phyloP scores from a whole-genome alignment of 2,797 vertebrate species.

The Tauraco hartlaubi region DNA sequence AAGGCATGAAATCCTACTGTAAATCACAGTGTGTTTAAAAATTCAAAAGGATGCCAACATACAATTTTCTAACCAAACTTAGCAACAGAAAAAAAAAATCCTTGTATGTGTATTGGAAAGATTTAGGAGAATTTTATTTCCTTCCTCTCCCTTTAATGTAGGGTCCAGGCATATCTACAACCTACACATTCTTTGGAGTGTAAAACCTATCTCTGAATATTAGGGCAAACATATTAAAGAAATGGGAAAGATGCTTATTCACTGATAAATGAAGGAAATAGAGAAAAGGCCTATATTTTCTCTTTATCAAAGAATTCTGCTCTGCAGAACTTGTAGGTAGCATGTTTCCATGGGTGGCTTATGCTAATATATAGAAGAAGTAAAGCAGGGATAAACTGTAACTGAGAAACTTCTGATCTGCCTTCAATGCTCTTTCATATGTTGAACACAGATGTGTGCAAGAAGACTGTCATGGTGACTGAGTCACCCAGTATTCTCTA shows the following conservation, averaged over 20 bases:
- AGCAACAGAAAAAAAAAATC: rapidly evolving
- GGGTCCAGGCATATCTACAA: neutral
- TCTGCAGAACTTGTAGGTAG: neutral
- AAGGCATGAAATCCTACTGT: neutral
- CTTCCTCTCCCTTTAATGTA: neutral
- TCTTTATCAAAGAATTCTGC: neutral
- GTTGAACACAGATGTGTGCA: neutral
- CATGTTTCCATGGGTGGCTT: neutral
- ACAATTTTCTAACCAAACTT: constrained; percentile 20
- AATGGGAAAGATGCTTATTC: neutral
- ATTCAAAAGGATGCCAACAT: neutral
- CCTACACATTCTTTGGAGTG: neutral
- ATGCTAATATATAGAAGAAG: neutral
- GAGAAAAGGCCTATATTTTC: neutral
- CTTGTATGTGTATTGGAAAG: neutral
- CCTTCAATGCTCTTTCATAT: neutral
- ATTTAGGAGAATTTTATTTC: neutral
- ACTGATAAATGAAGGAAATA: neutral
- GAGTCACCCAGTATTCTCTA: neutral
- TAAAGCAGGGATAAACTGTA: neutral
- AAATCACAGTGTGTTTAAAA: neutral
- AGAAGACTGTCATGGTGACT: neutral
- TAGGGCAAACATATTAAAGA: neutral
- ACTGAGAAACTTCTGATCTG: neutral
- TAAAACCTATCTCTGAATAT: neutral